A percentile compares a stretch with the other conserved stretches of the same genome.
Conservation (phyloP, 2,797 vertebrate species). For the Florisuga fusca region DNA sequence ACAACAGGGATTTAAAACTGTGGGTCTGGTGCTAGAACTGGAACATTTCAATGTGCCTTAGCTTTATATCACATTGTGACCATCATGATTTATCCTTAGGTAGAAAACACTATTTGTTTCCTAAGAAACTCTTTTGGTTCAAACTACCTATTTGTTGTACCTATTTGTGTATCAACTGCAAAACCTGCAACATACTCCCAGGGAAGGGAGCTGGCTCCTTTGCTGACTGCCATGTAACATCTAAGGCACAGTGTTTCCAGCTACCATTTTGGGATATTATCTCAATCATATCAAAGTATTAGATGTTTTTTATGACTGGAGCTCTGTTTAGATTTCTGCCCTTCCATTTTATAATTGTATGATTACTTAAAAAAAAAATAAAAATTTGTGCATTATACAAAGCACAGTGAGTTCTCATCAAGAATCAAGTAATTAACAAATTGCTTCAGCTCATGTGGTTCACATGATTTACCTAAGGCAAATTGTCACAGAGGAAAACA, state of each 20-base stretch:
- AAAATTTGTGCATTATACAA: constrained; percentile 15
- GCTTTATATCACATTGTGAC: background rate
- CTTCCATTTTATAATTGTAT: constrained; percentile 49
- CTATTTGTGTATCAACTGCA: background rate
- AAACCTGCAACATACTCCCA: background rate
- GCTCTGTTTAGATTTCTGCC: background rate
- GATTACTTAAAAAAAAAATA: constrained; percentile 7
- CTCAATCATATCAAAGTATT: constrained; percentile 14
- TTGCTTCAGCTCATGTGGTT: background rate
- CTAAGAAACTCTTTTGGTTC: background rate
- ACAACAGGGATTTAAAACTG: background rate
- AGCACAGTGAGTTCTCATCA: constrained; percentile 38
- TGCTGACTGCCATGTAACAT: background rate
- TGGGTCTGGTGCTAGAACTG: background rate
- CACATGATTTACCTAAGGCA: constrained; percentile 12
- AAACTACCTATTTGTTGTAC: fast-evolving
- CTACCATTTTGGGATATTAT: constrained; percentile 18
- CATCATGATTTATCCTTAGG: background rate
- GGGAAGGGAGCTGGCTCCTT: background rate
- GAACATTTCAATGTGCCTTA: background rate
- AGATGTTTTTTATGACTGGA: background rate
- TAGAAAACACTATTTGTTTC: background rate
- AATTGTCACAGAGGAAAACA: constrained; percentile 33
- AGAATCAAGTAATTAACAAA: constrained; percentile 54
- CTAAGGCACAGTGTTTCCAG: background rate